Percentiles rank a stretch among this genome's conserved stretches.
Conservation (phyloP, 2,888 invertebrate species). For the Folsomia candida region DNA sequence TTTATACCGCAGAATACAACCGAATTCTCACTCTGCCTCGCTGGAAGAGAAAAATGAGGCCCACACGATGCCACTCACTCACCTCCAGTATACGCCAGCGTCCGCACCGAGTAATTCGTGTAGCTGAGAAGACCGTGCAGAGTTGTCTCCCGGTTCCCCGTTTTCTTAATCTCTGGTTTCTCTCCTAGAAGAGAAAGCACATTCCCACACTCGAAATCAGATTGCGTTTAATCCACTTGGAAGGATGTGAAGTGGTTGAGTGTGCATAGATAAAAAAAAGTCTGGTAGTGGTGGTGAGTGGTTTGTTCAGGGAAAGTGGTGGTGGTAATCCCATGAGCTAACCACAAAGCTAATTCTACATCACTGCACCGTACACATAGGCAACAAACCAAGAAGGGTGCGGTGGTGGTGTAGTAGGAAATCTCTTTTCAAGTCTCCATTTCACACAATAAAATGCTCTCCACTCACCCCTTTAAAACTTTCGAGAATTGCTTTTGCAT, state of each 20-base stretch:
- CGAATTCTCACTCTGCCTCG: no score
- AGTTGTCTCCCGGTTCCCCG: constrained; percentile 50
- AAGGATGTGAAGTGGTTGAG: background rate
- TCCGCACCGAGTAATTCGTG: constrained; percentile 58
- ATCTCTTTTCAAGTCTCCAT: background rate
- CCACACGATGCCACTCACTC: no score
- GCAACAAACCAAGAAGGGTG: background rate
- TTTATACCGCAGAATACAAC: no score
- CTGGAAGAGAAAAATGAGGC: no score
- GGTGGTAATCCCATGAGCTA: background rate
- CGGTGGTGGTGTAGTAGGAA: no score
- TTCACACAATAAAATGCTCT: background rate
- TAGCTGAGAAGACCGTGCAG: constrained; percentile 54
- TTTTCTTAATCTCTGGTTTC: constrained; percentile 50
- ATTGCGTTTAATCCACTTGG: background rate
- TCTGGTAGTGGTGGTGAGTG: no score
- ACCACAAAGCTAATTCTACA: constrained; percentile 8
- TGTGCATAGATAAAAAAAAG: background rate
- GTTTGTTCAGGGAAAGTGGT: background rate
- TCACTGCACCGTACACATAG: background rate
- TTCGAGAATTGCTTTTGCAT: background rate
- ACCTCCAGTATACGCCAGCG: constrained; percentile 57
- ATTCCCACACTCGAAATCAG: constrained; percentile 1
- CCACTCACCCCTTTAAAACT: background rate
- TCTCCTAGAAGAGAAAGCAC: constrained; percentile 30